Percentiles rank a stretch among this genome's conserved stretches.
These are phyloP conservation scores for Nycteola revayana DNA, from an alignment of 2,888 invertebrate genomes.

Conservation along the genomic window DNA sequence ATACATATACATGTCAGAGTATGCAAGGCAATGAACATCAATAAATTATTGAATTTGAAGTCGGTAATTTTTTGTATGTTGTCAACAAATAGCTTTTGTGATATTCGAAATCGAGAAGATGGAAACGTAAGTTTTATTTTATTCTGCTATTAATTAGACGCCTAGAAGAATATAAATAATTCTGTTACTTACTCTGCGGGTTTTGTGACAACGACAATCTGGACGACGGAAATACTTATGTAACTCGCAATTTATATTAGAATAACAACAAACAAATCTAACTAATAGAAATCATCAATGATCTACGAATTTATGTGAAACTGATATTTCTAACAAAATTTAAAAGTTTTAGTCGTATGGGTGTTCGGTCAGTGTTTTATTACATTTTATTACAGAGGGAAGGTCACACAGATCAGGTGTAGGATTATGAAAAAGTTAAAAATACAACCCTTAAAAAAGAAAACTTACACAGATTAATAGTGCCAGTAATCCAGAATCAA, in stretches of 20 bases:
- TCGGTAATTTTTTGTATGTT: no score
- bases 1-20: no score
- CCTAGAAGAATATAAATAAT: background rate
- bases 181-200: no score
- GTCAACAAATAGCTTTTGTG: background rate
- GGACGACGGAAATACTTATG: background rate
- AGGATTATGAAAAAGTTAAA: constrained; percentile 8
- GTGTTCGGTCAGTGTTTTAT: background rate
- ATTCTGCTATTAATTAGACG: background rate
- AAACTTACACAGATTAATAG: background rate
- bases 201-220: no score
- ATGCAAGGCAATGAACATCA: no score
- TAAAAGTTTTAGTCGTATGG: background rate
- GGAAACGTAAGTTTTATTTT: background rate
- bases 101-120: background rate
- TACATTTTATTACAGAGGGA: constrained; percentile 4
- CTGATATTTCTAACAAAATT: background rate
- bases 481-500: background rate
- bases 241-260: background rate
- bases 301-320: background rate
- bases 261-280: background rate
- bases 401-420: constrained; percentile 5
- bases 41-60: no score
- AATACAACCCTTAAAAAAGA: background rate
- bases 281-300: background rate